Evolutionary conservation across 1,140 invertebrate species (phyloP), one percentile per base, ranked within the genome.

Genomic region (Drosophila mauritiana): DNA sequence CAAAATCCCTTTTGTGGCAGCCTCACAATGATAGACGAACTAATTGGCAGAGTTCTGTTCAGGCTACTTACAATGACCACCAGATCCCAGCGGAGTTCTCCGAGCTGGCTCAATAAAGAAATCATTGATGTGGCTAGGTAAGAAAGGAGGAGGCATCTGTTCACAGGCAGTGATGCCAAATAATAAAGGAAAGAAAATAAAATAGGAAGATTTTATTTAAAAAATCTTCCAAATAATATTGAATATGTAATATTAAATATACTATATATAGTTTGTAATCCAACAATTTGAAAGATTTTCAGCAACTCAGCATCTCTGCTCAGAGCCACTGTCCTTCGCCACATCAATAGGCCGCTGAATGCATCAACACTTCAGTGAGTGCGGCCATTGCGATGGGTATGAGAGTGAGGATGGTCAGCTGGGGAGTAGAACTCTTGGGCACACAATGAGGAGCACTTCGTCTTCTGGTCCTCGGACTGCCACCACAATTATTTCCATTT

Each of bases 401-500:
- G 13, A 42, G 49, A 7, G 27, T 45, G 31, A 3, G 40, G 7
- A 46, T 37, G 58, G 64, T 76, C 61, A 81, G 61, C 64, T 70
- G 15, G 49, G 31, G 59, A 52, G 39, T 22, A 43, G 34, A 48
- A 51, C 53, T 75, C 51, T 43, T 46, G 42, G 45, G 45, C 61
- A 75, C 62, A 69, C 74, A 86, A 86, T 81, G 82, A 64, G 69
- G 57, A 63, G 62, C 59, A 82, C 79, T 86, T 79, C 83, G 69
- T 85, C 75, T 88, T 76, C 37, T 57, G 42, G 76, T 54, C 67
- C 55, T 65, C 67, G 40, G 43, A 53, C 73, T 78, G 73, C 67
- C 70, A 86, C 70, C 83, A 88, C 83, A 88, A 86, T 88, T 86
- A 86, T 88, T 86, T 86, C 84, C 83, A 88, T 88, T 88, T 86